Conservation (phyloP, 2,797 vertebrate genomes). For the Crenichthys baileyi region DNA sequence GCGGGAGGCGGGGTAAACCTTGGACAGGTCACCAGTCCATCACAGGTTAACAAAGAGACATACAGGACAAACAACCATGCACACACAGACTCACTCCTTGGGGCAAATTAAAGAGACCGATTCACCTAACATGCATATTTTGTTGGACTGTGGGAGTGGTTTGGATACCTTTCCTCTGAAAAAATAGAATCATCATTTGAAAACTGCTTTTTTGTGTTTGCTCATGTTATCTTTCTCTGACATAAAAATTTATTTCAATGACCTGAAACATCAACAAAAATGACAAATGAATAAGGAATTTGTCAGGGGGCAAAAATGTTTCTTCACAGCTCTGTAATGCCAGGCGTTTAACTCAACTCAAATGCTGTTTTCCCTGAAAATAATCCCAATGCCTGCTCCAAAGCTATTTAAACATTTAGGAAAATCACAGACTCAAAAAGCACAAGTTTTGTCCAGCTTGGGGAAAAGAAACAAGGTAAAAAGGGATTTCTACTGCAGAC, state of each 20-base stretch:
- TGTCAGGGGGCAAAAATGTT: not conserved
- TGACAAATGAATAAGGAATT: not conserved
- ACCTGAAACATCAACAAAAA: not conserved
- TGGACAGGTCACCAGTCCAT: too few species aligned
- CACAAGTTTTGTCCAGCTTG: not conserved
- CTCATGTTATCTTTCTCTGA: not conserved
- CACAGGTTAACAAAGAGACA: too few species aligned
- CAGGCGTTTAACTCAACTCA: not conserved
- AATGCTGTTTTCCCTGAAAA: not conserved
- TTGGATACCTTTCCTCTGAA: too few species aligned
- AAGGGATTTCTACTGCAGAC: constrained; percentile 28
- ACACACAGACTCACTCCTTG: too few species aligned
- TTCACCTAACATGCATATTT: too few species aligned
- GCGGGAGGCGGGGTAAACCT: too few species aligned
- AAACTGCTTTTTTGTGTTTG: too few species aligned
- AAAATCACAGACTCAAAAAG: constrained; percentile 12
- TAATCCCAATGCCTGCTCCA: not conserved
- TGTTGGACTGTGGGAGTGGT: too few species aligned
- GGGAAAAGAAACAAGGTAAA: not conserved
- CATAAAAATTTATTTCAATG: not conserved
- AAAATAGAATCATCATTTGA: too few species aligned
- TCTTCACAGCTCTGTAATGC: not conserved
- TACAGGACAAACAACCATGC: too few species aligned
- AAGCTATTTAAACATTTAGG: constrained; percentile 17
- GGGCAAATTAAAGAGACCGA: too few species aligned